Conservation (phyloP, 2,797 vertebrate species). For the Rhinichthys osculus region DNA sequence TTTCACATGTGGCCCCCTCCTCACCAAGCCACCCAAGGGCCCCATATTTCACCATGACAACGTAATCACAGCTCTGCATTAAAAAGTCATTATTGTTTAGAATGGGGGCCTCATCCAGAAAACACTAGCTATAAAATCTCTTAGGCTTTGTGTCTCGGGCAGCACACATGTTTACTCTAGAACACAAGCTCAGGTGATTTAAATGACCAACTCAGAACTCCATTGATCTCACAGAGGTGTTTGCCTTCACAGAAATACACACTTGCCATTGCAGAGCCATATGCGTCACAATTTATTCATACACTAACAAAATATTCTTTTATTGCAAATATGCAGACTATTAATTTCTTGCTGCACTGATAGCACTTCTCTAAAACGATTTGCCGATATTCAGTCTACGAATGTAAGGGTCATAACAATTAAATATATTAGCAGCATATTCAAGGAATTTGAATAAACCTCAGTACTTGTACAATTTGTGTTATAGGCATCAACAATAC, state of each 20-base stretch:
- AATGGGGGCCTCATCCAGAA: conserved; percentile 91
- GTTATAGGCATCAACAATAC: background rate
- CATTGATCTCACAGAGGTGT: conserved; percentile 85
- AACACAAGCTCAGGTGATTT: conserved; percentile 89
- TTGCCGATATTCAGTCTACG: conserved; percentile 82
- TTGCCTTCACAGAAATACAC: conserved; percentile 59
- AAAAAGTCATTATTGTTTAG: conserved; percentile 99
- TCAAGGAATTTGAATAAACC: background rate
- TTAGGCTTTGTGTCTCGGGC: conserved; percentile 90
- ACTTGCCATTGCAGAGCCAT: conserved; percentile 16
- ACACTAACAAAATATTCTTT: background rate
- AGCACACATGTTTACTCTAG: conserved; percentile 90
- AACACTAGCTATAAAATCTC: conserved; percentile 95
- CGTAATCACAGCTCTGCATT: conserved; percentile 99
- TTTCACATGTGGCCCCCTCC: conserved; percentile 90
- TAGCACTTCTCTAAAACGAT: conserved; percentile 80
- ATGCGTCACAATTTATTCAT: background rate
- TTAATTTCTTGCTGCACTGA: background rate
- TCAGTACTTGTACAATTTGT: background rate
- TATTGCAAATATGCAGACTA: conserved; percentile 6
- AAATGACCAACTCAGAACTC: conserved; percentile 83
- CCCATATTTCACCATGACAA: conserved; percentile 98
- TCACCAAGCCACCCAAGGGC: conserved; percentile 88
- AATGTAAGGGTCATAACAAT: conserved; percentile 76
- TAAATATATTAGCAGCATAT: background rate